Conservation (phyloP, 2,888 invertebrate species). For the Leptothorax acervorum region DNA sequence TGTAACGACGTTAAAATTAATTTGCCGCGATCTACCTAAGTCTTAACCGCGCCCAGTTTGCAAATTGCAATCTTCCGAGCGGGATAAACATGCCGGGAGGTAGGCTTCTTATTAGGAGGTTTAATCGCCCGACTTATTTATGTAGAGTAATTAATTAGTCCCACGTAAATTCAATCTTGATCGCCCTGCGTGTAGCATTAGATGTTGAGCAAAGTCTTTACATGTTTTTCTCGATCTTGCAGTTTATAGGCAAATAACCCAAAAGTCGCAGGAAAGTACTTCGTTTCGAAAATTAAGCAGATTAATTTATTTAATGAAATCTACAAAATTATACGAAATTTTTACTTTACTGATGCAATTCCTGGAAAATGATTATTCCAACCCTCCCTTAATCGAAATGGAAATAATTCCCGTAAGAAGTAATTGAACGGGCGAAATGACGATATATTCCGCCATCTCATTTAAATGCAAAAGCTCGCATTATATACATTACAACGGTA, state of each 20-base stretch:
- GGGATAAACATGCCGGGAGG: constrained; percentile 69
- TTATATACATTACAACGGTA: constrained; percentile 40
- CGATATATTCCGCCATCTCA: constrained; percentile 1
- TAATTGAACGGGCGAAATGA: constrained; percentile 14
- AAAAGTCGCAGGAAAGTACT: not conserved
- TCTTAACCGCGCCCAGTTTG: constrained; percentile 68
- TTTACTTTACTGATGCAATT: not conserved
- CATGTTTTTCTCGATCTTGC: not conserved
- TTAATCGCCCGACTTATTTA: constrained; percentile 74
- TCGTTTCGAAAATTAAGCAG: not conserved
- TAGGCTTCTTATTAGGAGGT: constrained; percentile 61
- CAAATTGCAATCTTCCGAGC: constrained; percentile 73
- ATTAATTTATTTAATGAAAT: not conserved
- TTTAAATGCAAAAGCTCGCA: constrained; percentile 44
- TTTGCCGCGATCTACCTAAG: constrained; percentile 68
- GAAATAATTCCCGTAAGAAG: constrained; percentile 14
- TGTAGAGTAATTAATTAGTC: constrained; percentile 70
- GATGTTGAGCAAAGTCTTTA: not conserved
- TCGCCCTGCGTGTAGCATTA: constrained; percentile 27
- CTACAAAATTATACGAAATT: not conserved
- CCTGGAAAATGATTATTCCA: constrained; percentile 6
- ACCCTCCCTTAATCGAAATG: not conserved
- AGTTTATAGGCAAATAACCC: constrained; percentile 8
- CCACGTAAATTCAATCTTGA: constrained; percentile 52
- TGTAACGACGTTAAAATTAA: constrained; percentile 60